Evolutionary conservation across 2,888 invertebrate species (phyloP), one percentile per base, ranked within the genome.

Genomic region (Mellilla xanthometata): DNA sequence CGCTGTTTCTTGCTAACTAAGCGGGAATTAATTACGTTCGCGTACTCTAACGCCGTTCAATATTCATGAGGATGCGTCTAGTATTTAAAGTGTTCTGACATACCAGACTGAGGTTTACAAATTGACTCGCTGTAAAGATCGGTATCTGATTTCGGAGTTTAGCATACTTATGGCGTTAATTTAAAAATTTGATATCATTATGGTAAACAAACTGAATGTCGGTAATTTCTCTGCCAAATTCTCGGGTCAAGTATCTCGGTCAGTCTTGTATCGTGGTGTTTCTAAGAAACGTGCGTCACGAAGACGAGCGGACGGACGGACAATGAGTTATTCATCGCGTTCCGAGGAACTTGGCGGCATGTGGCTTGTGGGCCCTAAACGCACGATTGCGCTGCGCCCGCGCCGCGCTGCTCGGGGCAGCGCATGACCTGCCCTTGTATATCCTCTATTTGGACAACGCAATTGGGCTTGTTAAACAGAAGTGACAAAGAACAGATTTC

Each of bases 261-360:
- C 83, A 85, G 68, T 80, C 68, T 73, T 42, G 72, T 75, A 71
- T 72, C 69, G 72, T 69, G 65, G 58, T 61, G 70, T 70, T 87
- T 86, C 88, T 69, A 59, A 73, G 88, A 88, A 88, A 58, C 69
- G 74, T 86, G 87, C 87, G 89, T 89, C 88, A 88, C 79, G 77
- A 64, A 41, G 58, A 68, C 78, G 77, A 76, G 77, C 81, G 83
- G 79, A 81, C 85, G 77, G 67, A 80, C 81, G 71, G 80, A 89
- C 89, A 89, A 89, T 89, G 89, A 81, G 85, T 89, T 89, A 89
- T 89, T 89, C 89, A 89, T 89, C 77, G 83, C 73, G 74, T 87
- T 89, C 87, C 84, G 67, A 62, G 83, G 83, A 89, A 81, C 72
- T 71, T 42, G 76, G 72, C 82, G 83, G 82, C 86, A 81, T 24